phyloP scores from a whole-genome alignment of 2,113 vertebrate species.

The Protomyctophum bolini region DNA sequence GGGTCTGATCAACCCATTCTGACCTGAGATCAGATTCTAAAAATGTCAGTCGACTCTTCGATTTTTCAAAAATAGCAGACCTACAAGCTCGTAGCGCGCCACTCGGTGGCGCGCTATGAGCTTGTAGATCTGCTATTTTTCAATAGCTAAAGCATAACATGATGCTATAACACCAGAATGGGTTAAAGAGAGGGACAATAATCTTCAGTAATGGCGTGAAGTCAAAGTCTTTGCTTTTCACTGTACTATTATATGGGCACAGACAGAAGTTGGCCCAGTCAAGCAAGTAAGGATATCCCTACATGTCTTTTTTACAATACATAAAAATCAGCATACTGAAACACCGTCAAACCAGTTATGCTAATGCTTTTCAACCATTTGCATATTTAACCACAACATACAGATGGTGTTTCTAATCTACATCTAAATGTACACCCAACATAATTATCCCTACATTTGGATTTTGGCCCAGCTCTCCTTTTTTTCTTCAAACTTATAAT shows the following conservation, averaged over 20 bases:
- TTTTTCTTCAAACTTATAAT: neutral
- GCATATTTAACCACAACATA: slow-evolving; percentile 16
- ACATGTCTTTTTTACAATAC: slow-evolving; percentile 45
- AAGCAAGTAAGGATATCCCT: slow-evolving; percentile 35
- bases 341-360: slow-evolving; percentile 19
- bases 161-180: too few species aligned
- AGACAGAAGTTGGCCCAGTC: slow-evolving; percentile 40
- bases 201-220: too few species aligned
- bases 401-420: slow-evolving; percentile 4
- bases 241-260: neutral
- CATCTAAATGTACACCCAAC: slow-evolving; percentile 6
- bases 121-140: too few species aligned
- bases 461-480: neutral
- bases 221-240: slow-evolving; percentile 14
- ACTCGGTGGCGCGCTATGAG: too few species aligned
- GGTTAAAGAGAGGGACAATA: too few species aligned
- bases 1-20: too few species aligned
- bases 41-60: too few species aligned
- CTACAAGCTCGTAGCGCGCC: too few species aligned
- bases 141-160: too few species aligned
- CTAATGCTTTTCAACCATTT: slow-evolving; percentile 30
- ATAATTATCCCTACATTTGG: slow-evolving; percentile 1
- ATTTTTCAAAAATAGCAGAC: too few species aligned
- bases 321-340: slow-evolving; percentile 12
- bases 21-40: too few species aligned